Conservation (phyloP, 2,888 invertebrate genomes). For the Metopia argyrocephala region DNA sequence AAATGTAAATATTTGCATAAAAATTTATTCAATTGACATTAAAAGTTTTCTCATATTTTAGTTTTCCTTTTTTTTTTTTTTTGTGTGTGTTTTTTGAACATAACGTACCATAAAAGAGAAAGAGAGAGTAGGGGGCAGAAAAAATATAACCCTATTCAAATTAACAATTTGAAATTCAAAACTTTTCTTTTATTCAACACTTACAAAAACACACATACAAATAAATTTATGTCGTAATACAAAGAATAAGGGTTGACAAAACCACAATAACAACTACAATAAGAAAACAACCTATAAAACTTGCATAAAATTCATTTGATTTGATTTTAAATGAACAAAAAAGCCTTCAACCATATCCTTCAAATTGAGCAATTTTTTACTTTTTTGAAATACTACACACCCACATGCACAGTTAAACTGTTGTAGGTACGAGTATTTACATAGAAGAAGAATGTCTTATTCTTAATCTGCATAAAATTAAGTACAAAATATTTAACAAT, state of each 20-base stretch:
- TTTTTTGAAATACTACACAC: neutral
- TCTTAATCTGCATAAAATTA: constrained; percentile 56
- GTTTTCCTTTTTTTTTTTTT: neutral
- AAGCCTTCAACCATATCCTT: constrained; percentile 3
- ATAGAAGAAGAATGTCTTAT: constrained; percentile 24
- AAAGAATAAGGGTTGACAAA: neutral
- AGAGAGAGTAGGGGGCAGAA: neutral
- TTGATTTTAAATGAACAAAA: constrained; percentile 42
- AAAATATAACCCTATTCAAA: constrained; percentile 51
- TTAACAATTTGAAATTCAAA: constrained; percentile 63
- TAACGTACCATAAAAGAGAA: neutral
- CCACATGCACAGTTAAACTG: neutral
- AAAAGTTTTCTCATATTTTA: constrained; percentile 46
- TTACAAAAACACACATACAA: neutral
- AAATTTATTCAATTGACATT: constrained; percentile 57
- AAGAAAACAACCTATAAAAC: constrained; percentile 22
- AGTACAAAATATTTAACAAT: constrained; percentile 47
- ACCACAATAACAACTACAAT: constrained; percentile 21
- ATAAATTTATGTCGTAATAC: neutral
- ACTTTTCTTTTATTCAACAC: constrained; percentile 46
- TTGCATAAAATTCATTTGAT: constrained; percentile 40
- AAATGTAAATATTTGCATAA: constrained; percentile 45
- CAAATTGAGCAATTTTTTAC: neutral
- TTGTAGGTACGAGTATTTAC: neutral
- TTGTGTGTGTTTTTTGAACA: neutral